Conservation (phyloP, 2,113 vertebrate genomes). For the Candoia aspera region DNA sequence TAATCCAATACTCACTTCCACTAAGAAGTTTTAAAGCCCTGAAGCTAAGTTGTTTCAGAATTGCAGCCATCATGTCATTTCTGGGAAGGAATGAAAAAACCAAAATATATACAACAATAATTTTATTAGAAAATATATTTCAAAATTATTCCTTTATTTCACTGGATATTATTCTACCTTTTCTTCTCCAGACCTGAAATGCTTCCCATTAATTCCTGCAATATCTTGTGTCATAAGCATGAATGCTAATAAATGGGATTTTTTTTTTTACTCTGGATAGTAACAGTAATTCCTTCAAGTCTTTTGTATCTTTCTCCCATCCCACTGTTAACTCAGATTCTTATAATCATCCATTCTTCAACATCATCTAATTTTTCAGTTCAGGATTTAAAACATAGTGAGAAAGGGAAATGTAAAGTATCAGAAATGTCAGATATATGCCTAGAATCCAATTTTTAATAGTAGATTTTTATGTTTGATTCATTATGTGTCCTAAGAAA, state of each 20-base stretch:
- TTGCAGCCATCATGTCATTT: no score
- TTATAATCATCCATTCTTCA: neutral
- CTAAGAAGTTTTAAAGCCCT: no score
- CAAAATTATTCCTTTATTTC: neutral
- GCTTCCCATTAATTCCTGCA: conserved; percentile 28
- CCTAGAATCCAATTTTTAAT: conserved; percentile 15
- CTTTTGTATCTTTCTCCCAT: neutral
- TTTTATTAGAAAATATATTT: no score
- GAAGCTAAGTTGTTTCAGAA: no score
- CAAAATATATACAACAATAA: no score
- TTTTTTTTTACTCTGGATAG: conserved; percentile 7
- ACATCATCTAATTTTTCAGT: conserved; percentile 2
- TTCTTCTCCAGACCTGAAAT: conserved; percentile 1
- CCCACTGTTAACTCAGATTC: neutral
- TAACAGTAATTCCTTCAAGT: neutral
- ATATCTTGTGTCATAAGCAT: neutral
- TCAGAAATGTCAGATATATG: conserved; percentile 3
- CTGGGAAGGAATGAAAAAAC: no score
- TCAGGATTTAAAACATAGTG: neutral
- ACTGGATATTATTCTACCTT: neutral
- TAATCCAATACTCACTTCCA: no score
- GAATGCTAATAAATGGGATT: neutral
- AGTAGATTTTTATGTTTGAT: neutral
- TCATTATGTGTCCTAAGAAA: neutral
- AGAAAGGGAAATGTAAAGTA: neutral